Conservation (phyloP, 1,140 invertebrate species). For the Lineus longissimus region DNA sequence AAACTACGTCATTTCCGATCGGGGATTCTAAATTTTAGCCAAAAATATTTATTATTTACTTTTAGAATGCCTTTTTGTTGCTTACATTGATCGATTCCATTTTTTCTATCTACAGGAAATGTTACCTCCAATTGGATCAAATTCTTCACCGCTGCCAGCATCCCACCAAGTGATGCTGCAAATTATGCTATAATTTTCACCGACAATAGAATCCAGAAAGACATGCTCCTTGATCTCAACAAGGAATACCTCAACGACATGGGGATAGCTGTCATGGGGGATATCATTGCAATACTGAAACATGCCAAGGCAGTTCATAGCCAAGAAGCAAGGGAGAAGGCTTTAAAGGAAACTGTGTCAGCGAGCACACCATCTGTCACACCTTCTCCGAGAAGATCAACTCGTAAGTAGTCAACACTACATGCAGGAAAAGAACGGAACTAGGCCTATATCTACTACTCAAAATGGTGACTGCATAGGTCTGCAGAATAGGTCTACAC, state of each 20-base stretch:
- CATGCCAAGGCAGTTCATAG: constrained; percentile 73
- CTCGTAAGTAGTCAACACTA: constrained; percentile 23
- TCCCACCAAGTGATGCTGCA: constrained; percentile 68
- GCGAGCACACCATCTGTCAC: constrained; percentile 6
- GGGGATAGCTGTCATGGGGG: constrained; percentile 77
- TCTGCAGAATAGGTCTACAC: too few species aligned
- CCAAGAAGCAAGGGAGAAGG: constrained; percentile 49
- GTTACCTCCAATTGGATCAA: constrained; percentile 52
- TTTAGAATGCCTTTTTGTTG: too few species aligned
- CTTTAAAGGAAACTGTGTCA: constrained; percentile 25
- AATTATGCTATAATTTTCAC: constrained; percentile 78
- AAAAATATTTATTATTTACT: too few species aligned
- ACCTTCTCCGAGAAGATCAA: constrained; percentile 28
- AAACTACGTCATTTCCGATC: too few species aligned
- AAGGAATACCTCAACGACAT: constrained; percentile 79
- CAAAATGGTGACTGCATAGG: too few species aligned
- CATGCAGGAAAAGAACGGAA: too few species aligned
- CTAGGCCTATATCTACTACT: not conserved
- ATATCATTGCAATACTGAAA: constrained; percentile 78
- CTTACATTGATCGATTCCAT: too few species aligned
- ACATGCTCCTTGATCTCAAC: constrained; percentile 76
- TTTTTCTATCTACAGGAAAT: not conserved
- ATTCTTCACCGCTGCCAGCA: constrained; percentile 75
- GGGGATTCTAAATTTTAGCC: too few species aligned
- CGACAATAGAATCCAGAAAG: constrained; percentile 73